Conservation (phyloP, 2,888 invertebrate genomes). For the Rhingia campestris region DNA sequence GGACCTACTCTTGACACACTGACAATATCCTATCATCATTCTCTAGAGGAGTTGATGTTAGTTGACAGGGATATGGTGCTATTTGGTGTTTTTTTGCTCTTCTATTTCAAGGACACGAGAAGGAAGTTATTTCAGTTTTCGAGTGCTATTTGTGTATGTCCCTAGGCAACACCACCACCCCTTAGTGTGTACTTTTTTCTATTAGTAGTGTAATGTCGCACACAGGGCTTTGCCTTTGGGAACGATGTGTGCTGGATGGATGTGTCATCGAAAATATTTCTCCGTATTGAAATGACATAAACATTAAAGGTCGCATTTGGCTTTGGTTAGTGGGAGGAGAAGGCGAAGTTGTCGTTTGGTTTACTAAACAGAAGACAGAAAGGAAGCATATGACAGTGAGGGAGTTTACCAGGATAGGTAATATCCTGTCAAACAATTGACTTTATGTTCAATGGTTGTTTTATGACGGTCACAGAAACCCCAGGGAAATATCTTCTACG, state of each 20-base stretch:
- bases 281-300: constrained; percentile 61
- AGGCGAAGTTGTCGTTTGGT: neutral
- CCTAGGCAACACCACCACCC: constrained; percentile 46
- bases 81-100: constrained; percentile 4
- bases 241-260: constrained; percentile 31
- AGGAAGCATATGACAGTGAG: neutral
- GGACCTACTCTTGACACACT: constrained; percentile 24
- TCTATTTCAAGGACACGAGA: neutral
- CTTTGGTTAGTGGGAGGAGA: neutral
- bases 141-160: constrained; percentile 31
- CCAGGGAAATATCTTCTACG: constrained; percentile 38
- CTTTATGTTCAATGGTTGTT: constrained; percentile 52
- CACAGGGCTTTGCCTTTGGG: constrained; percentile 6
- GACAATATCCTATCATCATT: constrained; percentile 16
- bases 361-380: neutral
- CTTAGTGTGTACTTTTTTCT: constrained; percentile 15
- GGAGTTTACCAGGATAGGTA: constrained; percentile 40
- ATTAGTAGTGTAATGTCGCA: neutral
- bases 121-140: constrained; percentile 37
- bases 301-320: constrained; percentile 33
- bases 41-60: constrained; percentile 29
- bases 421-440: constrained; percentile 63
- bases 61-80: constrained; percentile 30
- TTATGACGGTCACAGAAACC: constrained; percentile 28
- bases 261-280: constrained; percentile 65